Evolutionary conservation across 2,888 invertebrate genomes (phyloP).

Genomic region (Lacanobia oleracea): DNA sequence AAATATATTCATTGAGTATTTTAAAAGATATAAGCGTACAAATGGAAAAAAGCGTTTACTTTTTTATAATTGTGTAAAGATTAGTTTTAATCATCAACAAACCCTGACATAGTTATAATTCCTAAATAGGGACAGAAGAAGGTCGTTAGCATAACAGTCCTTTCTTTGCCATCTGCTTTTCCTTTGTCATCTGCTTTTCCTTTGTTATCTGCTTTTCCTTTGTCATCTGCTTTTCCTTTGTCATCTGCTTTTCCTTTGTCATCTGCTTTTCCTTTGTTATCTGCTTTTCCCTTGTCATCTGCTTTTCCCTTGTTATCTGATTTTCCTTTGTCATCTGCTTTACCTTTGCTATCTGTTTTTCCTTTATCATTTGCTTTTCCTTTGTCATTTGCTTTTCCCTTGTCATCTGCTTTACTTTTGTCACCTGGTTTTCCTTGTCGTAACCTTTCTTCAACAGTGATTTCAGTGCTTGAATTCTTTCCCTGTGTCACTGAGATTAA

Average conservation of each 20-base stretch:
- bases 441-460: conserved; percentile 11
- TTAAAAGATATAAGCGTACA: too few relatives aligned
- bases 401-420: background rate
- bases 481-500: background rate
- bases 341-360: too few relatives aligned
- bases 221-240: too few relatives aligned
- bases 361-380: too few relatives aligned
- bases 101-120: background rate
- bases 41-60: too few relatives aligned
- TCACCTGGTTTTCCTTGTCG: conserved; percentile 14
- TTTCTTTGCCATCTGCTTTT: background rate
- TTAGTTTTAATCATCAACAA: background rate
- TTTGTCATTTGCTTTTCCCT: too few relatives aligned
- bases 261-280: background rate
- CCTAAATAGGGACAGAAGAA: conserved; percentile 14
- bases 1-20: too few relatives aligned
- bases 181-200: background rate
- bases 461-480: conserved; percentile 19
- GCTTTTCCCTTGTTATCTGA: background rate
- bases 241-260: too few relatives aligned
- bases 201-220: background rate
- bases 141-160: conserved; percentile 2
- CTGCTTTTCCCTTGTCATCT: background rate
- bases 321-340: background rate
- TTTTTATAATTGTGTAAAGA: too few relatives aligned